phyloP scores from a whole-genome alignment of 2,797 vertebrate species.

The Pangasius djambal region DNA sequence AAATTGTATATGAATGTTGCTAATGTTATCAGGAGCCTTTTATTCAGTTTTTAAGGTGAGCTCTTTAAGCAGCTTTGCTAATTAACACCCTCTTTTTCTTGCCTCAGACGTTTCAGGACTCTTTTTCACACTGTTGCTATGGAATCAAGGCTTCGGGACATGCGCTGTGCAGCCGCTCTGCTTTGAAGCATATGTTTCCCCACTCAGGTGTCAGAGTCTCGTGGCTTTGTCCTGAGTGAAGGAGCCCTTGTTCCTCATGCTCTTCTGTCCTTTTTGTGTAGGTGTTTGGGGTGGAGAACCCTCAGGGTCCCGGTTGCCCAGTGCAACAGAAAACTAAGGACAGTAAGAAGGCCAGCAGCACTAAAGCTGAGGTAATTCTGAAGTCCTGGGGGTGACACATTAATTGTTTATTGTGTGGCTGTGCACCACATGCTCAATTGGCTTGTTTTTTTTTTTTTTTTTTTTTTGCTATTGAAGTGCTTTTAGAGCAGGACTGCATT shows the following conservation, averaged over 20 bases:
- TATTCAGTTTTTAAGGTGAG: constrained; percentile 16
- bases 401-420: background rate
- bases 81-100: constrained; percentile 32
- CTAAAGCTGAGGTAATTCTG: constrained; percentile 76
- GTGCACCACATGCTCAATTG: background rate
- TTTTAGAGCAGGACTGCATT: background rate
- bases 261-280: constrained; percentile 64
- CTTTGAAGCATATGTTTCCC: constrained; percentile 44
- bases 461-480: background rate
- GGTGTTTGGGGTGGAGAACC: constrained; percentile 94
- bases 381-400: background rate
- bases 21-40: background rate
- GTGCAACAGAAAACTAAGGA: constrained; percentile 81
- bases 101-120: background rate
- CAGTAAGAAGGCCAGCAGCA: constrained; percentile 79
- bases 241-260: constrained; percentile 3
- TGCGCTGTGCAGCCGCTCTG: constrained; percentile 47
- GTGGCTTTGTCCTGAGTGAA: background rate
- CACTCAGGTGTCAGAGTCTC: constrained; percentile 41
- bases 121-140: constrained; percentile 56
- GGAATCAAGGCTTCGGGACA: constrained; percentile 38
- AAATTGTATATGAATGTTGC: background rate
- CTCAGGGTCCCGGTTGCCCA: constrained; percentile 79
- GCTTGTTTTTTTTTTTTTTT: background rate
- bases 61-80: constrained; percentile 6